phyloP scores from a whole-genome alignment of 2,888 invertebrate genomes.

The Halictus ligatus region DNA sequence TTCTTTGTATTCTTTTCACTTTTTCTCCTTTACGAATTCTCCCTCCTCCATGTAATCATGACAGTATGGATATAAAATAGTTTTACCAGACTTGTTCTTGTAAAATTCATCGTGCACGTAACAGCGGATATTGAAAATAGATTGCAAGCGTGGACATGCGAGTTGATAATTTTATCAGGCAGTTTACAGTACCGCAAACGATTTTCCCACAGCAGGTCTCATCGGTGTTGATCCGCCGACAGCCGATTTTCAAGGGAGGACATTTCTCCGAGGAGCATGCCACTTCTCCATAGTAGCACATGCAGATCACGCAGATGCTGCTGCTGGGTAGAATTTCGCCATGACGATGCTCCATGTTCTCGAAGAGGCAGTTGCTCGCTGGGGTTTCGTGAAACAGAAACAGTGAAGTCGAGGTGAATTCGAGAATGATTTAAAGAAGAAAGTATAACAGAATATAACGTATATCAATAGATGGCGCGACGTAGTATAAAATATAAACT shows the following conservation, averaged over 20 bases:
- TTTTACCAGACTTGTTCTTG: too few relatives aligned
- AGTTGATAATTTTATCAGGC: neutral
- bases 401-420: neutral
- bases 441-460: neutral
- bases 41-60: too few relatives aligned
- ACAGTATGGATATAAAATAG: too few relatives aligned
- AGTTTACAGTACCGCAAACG: constrained; percentile 85
- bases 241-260: constrained; percentile 85
- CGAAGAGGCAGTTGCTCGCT: constrained; percentile 75
- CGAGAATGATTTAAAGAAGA: neutral
- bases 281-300: constrained; percentile 87
- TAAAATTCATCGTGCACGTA: too few relatives aligned
- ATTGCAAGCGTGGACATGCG: neutral
- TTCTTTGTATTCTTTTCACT: too few relatives aligned
- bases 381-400: constrained; percentile 65
- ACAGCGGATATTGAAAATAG: neutral
- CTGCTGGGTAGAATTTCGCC: constrained; percentile 86
- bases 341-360: constrained; percentile 85
- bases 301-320: constrained; percentile 86
- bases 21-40: too few relatives aligned
- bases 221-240: constrained; percentile 82
- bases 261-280: constrained; percentile 87
- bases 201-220: constrained; percentile 85
- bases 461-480: neutral
- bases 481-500: neutral